Evolutionary conservation across 2,113 vertebrate species (phyloP).

Genomic region (Pollimyrus isidori): DNA sequence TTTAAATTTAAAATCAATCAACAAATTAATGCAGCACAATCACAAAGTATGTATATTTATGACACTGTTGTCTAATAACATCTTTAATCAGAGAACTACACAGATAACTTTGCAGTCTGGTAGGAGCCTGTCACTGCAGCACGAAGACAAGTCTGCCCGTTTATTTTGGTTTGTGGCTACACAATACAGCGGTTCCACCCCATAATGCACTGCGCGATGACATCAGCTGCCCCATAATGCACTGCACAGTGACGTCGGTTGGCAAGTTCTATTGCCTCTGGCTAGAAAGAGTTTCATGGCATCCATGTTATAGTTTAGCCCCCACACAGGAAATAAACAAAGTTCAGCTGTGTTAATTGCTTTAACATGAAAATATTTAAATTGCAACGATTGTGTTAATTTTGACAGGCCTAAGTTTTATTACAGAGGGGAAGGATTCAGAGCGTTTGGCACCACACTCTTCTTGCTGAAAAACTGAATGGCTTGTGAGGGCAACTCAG

Average conservation of each 20-base stretch:
- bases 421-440: not conserved
- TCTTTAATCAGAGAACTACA: too few relatives aligned
- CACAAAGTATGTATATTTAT: not conserved
- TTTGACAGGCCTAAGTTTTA: not conserved
- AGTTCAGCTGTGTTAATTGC: not conserved
- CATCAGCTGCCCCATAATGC: too few relatives aligned
- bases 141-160: too few relatives aligned
- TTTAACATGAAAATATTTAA: not conserved
- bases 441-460: not conserved
- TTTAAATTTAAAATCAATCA: not conserved
- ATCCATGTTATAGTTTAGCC: not conserved
- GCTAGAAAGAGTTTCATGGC: not conserved
- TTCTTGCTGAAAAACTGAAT: not conserved
- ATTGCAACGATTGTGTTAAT: not conserved
- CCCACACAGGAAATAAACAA: not conserved
- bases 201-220: too few relatives aligned
- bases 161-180: too few relatives aligned
- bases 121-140: too few relatives aligned
- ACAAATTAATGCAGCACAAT: not conserved
- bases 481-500: not conserved
- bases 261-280: not conserved
- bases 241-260: too few relatives aligned
- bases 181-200: too few relatives aligned
- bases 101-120: too few relatives aligned
- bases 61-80: too few relatives aligned